These are phyloP conservation scores for Heliconius congener DNA, from an alignment of 1,140 invertebrate genomes.

Conservation along the genomic window DNA sequence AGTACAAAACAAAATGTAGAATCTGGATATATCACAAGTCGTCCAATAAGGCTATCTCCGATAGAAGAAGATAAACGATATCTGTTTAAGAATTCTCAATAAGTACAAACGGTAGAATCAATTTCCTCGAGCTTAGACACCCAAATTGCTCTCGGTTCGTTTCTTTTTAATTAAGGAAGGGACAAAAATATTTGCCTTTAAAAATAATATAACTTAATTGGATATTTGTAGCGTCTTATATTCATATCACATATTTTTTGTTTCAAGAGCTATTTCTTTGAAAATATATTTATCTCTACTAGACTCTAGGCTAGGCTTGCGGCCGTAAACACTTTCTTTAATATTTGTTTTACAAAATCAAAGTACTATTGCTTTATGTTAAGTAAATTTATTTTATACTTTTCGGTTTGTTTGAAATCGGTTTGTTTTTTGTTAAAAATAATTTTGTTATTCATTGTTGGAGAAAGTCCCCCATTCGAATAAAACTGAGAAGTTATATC, in stretches of 20 bases:
- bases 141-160: slow-evolving; percentile 7
- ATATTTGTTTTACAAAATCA: too few species aligned
- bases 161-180: slow-evolving; percentile 3
- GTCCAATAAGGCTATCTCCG: slow-evolving; percentile 5
- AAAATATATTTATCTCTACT: too few species aligned
- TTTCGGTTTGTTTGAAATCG: too few species aligned
- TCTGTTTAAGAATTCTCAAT: slow-evolving; percentile 15
- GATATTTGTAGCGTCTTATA: slow-evolving; percentile 4
- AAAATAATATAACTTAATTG: neutral
- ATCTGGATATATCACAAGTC: neutral
- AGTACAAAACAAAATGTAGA: neutral
- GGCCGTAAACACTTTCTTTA: too few species aligned
- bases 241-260: neutral
- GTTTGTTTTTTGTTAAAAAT: too few species aligned
- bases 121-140: neutral
- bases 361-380: too few species aligned
- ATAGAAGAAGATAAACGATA: slow-evolving; percentile 5
- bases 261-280: neutral
- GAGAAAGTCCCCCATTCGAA: too few species aligned
- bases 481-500: too few species aligned
- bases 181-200: slow-evolving; percentile 5
- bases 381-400: too few species aligned
- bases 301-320: too few species aligned
- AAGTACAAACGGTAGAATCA: slow-evolving; percentile 7
- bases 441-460: too few species aligned